Conservation (phyloP, 2,113 vertebrate genomes). For the Nibea coibor region DNA sequence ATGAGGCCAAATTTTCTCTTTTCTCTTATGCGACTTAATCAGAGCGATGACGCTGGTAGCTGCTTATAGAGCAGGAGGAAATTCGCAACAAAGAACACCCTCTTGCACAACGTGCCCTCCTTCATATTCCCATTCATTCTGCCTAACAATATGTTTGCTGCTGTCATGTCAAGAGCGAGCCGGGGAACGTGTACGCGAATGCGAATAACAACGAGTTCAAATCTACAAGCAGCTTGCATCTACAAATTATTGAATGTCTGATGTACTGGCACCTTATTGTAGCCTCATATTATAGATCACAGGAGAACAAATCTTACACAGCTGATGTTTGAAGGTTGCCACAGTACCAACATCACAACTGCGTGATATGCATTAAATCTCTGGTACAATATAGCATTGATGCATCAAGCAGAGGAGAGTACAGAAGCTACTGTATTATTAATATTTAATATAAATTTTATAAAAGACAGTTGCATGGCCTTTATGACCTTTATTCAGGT, state of each 20-base stretch:
- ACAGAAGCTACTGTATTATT: constrained; percentile 3
- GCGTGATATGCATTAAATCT: not conserved
- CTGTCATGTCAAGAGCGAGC: not conserved
- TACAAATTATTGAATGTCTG: constrained; percentile 26
- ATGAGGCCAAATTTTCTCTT: constrained; percentile 73
- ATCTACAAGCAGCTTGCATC: constrained; percentile 31
- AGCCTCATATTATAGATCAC: constrained; percentile 34
- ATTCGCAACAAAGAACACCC: constrained; percentile 44
- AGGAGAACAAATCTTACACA: constrained; percentile 20
- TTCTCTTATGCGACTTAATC: constrained; percentile 77
- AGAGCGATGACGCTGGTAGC: constrained; percentile 70
- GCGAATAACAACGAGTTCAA: constrained; percentile 22
- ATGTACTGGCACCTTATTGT: not conserved
- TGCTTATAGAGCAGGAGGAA: constrained; percentile 60
- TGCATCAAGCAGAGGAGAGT: not conserved
- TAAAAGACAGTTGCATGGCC: not conserved
- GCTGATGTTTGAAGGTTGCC: constrained; percentile 12
- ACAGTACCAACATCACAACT: constrained; percentile 8
- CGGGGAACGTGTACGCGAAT: constrained; percentile 32
- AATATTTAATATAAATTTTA: not conserved
- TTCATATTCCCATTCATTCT: constrained; percentile 30
- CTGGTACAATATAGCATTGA: not conserved
- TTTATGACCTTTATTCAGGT: not conserved
- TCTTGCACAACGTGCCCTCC: constrained; percentile 24
- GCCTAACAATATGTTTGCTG: constrained; percentile 28